These are phyloP conservation scores for Leptonema lineaticorne DNA, from an alignment of 1,140 invertebrate genomes.

Conservation along the genomic window DNA sequence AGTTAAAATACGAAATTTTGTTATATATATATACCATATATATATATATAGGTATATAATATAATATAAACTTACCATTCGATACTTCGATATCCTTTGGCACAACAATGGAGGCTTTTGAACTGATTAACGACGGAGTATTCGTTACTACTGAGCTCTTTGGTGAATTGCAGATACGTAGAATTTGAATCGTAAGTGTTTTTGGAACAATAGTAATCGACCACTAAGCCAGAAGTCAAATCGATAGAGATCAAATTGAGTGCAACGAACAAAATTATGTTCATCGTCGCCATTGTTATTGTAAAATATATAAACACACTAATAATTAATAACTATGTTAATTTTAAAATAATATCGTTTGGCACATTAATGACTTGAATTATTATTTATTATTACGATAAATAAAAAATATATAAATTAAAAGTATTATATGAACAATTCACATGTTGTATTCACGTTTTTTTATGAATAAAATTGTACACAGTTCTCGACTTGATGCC, in stretches of 20 bases:
- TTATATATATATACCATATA: no score
- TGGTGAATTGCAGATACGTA: slow-evolving; percentile 65
- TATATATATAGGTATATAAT: no score
- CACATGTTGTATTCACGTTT: no score
- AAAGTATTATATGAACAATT: background rate
- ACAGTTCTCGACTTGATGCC: no score
- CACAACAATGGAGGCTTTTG: slow-evolving; percentile 75
- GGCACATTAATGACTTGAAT: no score
- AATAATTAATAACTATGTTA: no score
- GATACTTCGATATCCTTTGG: slow-evolving; percentile 71
- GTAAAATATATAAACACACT: background rate
- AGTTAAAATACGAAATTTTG: background rate
- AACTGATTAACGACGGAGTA: slow-evolving; percentile 67
- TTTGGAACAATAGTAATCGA: slow-evolving; percentile 49
- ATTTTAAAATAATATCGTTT: background rate
- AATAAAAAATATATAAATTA: background rate
- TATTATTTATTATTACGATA: no score
- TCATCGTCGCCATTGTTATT: background rate
- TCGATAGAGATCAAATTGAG: slow-evolving; percentile 14
- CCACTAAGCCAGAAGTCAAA: slow-evolving; percentile 39
- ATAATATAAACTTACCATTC: slow-evolving; percentile 65
- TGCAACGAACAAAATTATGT: background rate
- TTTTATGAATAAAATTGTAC: no score
- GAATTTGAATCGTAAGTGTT: slow-evolving; percentile 52
- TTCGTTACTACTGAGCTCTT: slow-evolving; percentile 65